A percentile compares a stretch with the other conserved stretches of the same genome.
Evolutionary conservation across 1,140 invertebrate species (phyloP).

Genomic region (Diorhabda sublineata): DNA sequence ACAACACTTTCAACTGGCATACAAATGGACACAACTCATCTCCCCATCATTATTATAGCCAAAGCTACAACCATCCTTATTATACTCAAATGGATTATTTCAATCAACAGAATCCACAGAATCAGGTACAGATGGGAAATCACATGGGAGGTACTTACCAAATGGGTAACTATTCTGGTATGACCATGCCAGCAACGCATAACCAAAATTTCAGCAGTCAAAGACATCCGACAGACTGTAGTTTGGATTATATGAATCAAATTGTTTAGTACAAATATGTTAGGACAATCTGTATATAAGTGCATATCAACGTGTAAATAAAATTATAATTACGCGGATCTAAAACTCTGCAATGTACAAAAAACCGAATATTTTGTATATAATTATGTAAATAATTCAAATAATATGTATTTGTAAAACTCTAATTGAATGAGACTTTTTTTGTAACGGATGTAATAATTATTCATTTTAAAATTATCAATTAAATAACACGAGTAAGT

Average conservation of each 20-base stretch:
- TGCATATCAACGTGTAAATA: background rate
- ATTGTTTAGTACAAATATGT: constrained; percentile 9
- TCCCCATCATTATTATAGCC: constrained; percentile 53
- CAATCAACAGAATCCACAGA: constrained; percentile 44
- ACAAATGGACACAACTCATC: constrained; percentile 46
- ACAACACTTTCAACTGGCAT: constrained; percentile 56
- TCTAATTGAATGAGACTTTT: no score
- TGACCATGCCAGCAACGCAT: constrained; percentile 24
- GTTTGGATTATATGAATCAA: constrained; percentile 37
- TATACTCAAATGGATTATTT: constrained; percentile 62
- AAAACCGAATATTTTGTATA: background rate
- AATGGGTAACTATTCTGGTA: constrained; percentile 29
- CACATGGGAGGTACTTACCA: constrained; percentile 27
- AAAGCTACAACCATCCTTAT: constrained; percentile 53
- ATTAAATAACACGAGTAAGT: no score
- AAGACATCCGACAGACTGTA: constrained; percentile 32
- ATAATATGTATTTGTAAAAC: no score
- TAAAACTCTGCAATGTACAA: background rate
- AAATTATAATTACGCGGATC: background rate
- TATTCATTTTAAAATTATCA: no score
- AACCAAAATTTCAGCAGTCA: constrained; percentile 33
- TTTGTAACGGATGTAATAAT: no score
- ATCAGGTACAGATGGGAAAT: constrained; percentile 32
- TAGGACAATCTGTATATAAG: background rate
- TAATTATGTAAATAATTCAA: no score